Percentiles rank a stretch among this genome's conserved stretches.
Conservation (phyloP, 2,113 vertebrate species). For the Limnothrissa miodon region DNA sequence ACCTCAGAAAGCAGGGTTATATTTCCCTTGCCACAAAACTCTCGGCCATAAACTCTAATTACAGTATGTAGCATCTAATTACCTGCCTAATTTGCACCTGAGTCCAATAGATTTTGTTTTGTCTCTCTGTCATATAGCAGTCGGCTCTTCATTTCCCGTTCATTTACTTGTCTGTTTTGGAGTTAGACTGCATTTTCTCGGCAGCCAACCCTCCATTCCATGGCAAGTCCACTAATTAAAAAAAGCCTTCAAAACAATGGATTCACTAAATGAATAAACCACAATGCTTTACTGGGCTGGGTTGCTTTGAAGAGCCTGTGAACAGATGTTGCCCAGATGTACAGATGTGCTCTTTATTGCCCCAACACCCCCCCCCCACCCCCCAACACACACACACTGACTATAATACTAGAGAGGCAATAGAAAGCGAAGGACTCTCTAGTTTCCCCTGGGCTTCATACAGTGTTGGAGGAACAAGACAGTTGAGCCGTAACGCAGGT, state of each 20-base stretch:
- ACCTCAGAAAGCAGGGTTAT: slow-evolving; percentile 19
- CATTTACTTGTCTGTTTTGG: not conserved
- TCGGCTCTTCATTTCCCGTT: not conserved
- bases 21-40: not conserved
- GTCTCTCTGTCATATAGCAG: not conserved
- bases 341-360: not conserved
- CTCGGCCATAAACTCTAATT: slow-evolving; percentile 14
- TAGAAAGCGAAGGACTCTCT: not conserved
- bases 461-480: not conserved
- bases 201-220: not conserved
- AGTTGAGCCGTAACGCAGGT: not conserved
- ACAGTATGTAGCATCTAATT: slow-evolving; percentile 5
- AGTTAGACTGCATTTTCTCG: too few species aligned
- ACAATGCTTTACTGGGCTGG: not conserved
- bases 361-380: too few species aligned
- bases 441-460: not conserved
- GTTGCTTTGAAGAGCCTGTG: not conserved
- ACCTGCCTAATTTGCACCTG: slow-evolving; percentile 1
- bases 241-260: too few species aligned
- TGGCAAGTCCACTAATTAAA: too few species aligned
- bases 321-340: not conserved
- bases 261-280: not conserved
- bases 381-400: not conserved
- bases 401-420: not conserved
- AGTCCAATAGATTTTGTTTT: slow-evolving; percentile 10